Evolutionary conservation across 2,113 vertebrate species (phyloP).

Genomic region (Siniperca chuatsi): DNA sequence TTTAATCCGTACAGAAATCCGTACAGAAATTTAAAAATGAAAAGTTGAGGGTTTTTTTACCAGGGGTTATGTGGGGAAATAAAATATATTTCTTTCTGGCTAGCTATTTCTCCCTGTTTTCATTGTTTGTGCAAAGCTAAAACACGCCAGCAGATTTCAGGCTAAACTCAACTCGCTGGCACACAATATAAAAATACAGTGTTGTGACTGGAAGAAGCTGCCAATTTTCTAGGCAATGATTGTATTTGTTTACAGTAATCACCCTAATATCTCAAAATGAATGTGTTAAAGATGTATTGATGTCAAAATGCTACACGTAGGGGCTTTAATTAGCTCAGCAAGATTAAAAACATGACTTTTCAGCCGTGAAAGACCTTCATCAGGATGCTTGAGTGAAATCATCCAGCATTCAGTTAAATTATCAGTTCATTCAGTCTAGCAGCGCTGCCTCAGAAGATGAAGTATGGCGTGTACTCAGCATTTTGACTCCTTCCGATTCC

Average conservation of each 20-base stretch:
- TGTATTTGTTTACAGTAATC: slow-evolving; percentile 69
- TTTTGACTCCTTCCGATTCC: slow-evolving; percentile 58
- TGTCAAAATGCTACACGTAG: slow-evolving; percentile 55
- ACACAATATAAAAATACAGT: background rate
- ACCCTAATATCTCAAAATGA: slow-evolving; percentile 59
- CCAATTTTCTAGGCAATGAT: slow-evolving; percentile 49
- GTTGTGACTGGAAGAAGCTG: slow-evolving; percentile 48
- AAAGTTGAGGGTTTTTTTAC: background rate
- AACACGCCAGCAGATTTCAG: background rate
- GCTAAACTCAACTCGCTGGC: slow-evolving; percentile 1
- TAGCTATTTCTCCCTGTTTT: background rate
- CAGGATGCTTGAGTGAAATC: slow-evolving; percentile 59
- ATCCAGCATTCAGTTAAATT: slow-evolving; percentile 61
- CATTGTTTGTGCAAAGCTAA: background rate
- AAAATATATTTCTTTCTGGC: background rate
- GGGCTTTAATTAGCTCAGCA: slow-evolving; percentile 59
- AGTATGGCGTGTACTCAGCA: slow-evolving; percentile 42
- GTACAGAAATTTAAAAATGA: background rate
- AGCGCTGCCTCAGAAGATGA: slow-evolving; percentile 49
- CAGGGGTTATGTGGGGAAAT: background rate
- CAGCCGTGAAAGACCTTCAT: slow-evolving; percentile 56
- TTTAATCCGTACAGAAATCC: background rate
- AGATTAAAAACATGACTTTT: slow-evolving; percentile 66
- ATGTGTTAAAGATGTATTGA: slow-evolving; percentile 48
- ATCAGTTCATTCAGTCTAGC: slow-evolving; percentile 50